A percentile compares a stretch with the other conserved stretches of the same genome.
Evolutionary conservation across 2,797 vertebrate genomes (phyloP).

Genomic region (Delichon dasypus): DNA sequence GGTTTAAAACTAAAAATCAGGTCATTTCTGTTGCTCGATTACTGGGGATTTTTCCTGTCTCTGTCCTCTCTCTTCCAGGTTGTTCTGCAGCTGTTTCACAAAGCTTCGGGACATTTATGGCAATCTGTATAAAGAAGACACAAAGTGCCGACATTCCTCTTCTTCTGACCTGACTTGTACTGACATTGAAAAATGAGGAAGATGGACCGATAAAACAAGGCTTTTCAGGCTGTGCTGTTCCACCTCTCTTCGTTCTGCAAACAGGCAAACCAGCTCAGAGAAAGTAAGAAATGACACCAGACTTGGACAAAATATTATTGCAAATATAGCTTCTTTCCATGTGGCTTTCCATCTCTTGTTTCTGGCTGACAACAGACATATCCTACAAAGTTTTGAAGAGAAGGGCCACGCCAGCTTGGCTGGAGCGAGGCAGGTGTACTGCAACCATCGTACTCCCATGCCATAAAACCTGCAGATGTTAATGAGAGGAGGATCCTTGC

Average conservation of each 20-base stretch:
- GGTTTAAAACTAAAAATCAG: neutral
- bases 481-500: neutral
- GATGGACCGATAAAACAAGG: neutral
- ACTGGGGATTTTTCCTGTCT: neutral
- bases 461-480: neutral
- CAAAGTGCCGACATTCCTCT: neutral
- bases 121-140: neutral
- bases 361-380: neutral
- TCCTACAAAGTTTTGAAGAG: neutral
- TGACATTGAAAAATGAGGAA: neutral
- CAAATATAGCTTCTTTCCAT: neutral
- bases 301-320: neutral
- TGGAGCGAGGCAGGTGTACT: neutral
- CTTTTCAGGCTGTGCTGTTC: neutral
- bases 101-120: neutral
- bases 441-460: neutral
- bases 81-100: neutral
- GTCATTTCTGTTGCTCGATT: rapidly evolving
- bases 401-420: neutral
- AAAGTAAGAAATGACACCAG: neutral
- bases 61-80: neutral
- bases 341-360: neutral
- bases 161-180: neutral
- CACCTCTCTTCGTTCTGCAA: neutral
- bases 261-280: neutral